Evolutionary conservation across 2,888 invertebrate genomes (phyloP).

Genomic region (Arenicola marina): DNA sequence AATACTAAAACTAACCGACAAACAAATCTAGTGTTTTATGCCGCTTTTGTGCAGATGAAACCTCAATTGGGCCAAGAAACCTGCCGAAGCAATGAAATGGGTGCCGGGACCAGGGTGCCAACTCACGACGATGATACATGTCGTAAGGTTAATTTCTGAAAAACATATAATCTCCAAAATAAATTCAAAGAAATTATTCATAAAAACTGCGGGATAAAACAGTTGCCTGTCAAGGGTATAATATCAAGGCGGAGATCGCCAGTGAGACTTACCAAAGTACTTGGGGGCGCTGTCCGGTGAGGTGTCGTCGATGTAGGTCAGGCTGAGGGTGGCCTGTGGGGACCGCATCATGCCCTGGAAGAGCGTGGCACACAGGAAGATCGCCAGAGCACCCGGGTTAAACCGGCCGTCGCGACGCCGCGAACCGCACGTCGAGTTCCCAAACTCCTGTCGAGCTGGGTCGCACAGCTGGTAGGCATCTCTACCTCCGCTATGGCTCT

Average conservation of each 20-base stretch:
- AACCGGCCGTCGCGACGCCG: no score
- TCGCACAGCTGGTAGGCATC: background rate
- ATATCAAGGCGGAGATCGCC: no score
- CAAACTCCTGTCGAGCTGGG: background rate
- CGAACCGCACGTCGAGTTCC: background rate
- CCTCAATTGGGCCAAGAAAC: no score
- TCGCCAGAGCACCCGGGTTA: constrained; percentile 24
- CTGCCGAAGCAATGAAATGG: no score
- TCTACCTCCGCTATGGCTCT: background rate
- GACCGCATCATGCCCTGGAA: constrained; percentile 29
- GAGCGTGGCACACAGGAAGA: constrained; percentile 26
- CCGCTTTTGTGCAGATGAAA: no score
- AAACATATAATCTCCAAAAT: background rate
- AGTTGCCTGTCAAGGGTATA: no score
- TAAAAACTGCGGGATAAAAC: background rate
- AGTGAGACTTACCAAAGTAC: constrained; percentile 20
- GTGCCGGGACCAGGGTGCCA: no score
- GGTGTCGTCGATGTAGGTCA: constrained; percentile 34
- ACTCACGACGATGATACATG: background rate
- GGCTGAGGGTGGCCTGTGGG: constrained; percentile 20
- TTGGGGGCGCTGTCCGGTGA: constrained; percentile 23
- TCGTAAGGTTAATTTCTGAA: background rate
- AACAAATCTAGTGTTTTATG: no score
- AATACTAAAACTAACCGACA: no score
- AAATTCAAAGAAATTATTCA: background rate